Conservation (phyloP, 2,797 vertebrate species). For the Picus viridis region DNA sequence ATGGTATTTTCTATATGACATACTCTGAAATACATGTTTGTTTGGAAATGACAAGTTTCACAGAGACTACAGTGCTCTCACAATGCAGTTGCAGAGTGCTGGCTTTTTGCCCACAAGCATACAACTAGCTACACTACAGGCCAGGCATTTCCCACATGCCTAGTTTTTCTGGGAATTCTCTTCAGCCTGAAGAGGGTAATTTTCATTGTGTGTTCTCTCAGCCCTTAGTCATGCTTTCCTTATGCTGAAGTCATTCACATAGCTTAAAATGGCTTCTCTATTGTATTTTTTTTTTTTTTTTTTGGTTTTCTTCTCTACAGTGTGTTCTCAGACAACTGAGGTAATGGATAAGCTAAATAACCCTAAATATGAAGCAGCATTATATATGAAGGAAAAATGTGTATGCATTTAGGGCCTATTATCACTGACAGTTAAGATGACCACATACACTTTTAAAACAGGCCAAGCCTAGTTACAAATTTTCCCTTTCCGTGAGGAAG, state of each 20-base stretch:
- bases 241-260: slow-evolving; percentile 63
- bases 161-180: slow-evolving; percentile 81
- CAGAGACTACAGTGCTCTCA: slow-evolving; percentile 19
- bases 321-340: slow-evolving; percentile 62
- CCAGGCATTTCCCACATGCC: slow-evolving; percentile 77
- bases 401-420: background rate
- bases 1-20: slow-evolving; percentile 33
- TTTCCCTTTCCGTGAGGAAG: background rate
- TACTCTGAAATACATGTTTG: background rate
- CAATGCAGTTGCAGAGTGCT: slow-evolving; percentile 44
- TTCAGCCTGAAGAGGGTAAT: slow-evolving; percentile 61
- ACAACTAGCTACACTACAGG: slow-evolving; percentile 43
- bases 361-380: slow-evolving; percentile 52
- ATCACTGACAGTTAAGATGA: slow-evolving; percentile 34
- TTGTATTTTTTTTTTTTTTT: background rate
- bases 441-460: background rate
- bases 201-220: slow-evolving; percentile 67
- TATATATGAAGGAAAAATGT: slow-evolving; percentile 44
- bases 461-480: slow-evolving; percentile 1
- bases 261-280: slow-evolving; percentile 55
- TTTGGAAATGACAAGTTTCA: background rate
- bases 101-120: slow-evolving; percentile 55
- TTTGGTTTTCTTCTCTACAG: background rate
- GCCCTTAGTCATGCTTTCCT: slow-evolving; percentile 80
- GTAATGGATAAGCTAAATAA: slow-evolving; percentile 68